phyloP scores from a whole-genome alignment of 2,888 invertebrate genomes.

The Ectemnius continuus region DNA sequence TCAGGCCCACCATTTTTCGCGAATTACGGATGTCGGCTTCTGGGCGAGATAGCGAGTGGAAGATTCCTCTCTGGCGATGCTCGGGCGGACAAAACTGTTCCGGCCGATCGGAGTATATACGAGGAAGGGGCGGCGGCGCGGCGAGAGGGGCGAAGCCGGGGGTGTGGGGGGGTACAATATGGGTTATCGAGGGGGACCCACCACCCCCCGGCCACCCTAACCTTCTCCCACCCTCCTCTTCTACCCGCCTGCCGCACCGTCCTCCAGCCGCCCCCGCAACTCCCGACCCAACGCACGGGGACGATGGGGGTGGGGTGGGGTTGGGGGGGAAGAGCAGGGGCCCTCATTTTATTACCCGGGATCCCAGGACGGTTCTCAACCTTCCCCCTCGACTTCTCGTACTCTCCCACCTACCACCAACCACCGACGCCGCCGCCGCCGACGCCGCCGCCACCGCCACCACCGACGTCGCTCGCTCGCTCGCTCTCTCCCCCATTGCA shows the following conservation, averaged over 20 bases:
- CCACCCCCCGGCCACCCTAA: conserved; percentile 61
- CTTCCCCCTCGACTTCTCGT: conserved; percentile 49
- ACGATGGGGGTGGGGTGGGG: too few relatives aligned
- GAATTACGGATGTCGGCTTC: conserved; percentile 62
- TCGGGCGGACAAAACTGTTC: conserved; percentile 73
- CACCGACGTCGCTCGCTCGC: background rate
- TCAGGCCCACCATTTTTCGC: conserved; percentile 71
- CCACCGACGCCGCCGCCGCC: too few relatives aligned
- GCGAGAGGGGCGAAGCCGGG: conserved; percentile 63
- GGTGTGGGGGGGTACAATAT: conserved; percentile 75
- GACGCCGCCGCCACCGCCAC: background rate
- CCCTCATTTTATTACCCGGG: conserved; percentile 77
- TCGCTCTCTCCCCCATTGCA: background rate
- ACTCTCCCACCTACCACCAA: background rate
- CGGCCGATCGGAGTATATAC: conserved; percentile 76
- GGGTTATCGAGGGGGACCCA: conserved; percentile 77
- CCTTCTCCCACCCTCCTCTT: too few relatives aligned
- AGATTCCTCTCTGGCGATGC: conserved; percentile 72
- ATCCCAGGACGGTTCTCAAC: conserved; percentile 75
- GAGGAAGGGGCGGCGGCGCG: conserved; percentile 74
- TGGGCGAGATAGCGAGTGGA: conserved; percentile 51
- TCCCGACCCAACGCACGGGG: too few relatives aligned
- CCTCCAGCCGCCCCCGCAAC: too few relatives aligned
- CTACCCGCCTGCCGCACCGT: too few relatives aligned
- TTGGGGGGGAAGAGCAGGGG: conserved; percentile 74